phyloP scores from a whole-genome alignment of 1,140 invertebrate species.

The Cherax destructor region DNA sequence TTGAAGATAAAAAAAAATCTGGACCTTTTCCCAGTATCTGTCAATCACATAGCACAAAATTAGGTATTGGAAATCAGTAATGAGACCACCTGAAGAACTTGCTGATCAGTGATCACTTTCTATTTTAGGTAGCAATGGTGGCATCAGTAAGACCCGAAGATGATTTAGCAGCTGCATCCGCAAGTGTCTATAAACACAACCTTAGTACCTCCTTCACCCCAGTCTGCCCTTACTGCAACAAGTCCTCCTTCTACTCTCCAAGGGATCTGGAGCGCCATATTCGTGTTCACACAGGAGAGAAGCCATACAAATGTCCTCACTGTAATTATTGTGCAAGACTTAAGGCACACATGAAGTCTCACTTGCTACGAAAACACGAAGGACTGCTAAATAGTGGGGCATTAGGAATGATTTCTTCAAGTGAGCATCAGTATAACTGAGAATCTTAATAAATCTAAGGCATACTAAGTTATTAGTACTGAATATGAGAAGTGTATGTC shows the following conservation, averaged over 20 bases:
- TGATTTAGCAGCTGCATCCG: conserved; percentile 29
- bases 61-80: not conserved
- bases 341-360: conserved; percentile 65
- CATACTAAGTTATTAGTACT: not conserved
- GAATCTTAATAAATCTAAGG: not conserved
- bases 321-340: conserved; percentile 74
- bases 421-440: conserved; percentile 24
- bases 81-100: conserved; percentile 2
- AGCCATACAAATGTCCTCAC: conserved; percentile 73
- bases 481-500: not conserved
- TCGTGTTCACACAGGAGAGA: conserved; percentile 79
- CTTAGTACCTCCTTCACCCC: conserved; percentile 21
- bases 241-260: conserved; percentile 58
- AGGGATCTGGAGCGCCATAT: conserved; percentile 76
- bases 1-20: not conserved
- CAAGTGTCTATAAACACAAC: conserved; percentile 17
- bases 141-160: conserved; percentile 49
- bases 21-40: not conserved
- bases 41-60: not conserved
- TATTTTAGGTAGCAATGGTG: conserved; percentile 58
- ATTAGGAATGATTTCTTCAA: conserved; percentile 11
- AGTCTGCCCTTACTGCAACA: conserved; percentile 64
- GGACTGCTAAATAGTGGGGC: not conserved
- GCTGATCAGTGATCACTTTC: conserved; percentile 38
- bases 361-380: conserved; percentile 51